These are phyloP conservation scores for Mesaphorura yosii DNA, from an alignment of 1,140 invertebrate genomes.

Conservation along the genomic window DNA sequence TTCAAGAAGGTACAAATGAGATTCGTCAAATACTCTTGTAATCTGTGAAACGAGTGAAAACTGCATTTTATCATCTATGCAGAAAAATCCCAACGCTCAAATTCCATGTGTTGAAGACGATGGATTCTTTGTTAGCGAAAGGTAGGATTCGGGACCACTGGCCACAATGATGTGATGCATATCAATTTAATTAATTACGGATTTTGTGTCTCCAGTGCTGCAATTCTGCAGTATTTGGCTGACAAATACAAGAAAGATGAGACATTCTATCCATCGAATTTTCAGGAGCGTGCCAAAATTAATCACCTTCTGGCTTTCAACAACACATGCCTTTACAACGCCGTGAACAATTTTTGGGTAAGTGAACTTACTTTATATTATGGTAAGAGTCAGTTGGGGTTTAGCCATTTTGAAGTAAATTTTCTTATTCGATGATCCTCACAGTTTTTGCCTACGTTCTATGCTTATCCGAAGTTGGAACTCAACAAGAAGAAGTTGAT, in stretches of 20 bases:
- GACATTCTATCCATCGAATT: conserved; percentile 54
- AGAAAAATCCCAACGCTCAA: conserved; percentile 67
- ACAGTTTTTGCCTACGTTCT: conserved; percentile 57
- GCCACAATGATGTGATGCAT: background rate
- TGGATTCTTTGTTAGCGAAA: conserved; percentile 57
- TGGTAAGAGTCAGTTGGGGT: no score
- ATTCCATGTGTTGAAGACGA: conserved; percentile 60
- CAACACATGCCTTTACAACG: conserved; percentile 56
- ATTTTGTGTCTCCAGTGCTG: conserved; percentile 42
- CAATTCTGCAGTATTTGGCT: conserved; percentile 61
- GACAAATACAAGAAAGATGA: conserved; percentile 54
- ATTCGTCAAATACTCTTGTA: no score
- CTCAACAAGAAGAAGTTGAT: conserved; percentile 51
- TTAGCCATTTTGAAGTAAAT: background rate
- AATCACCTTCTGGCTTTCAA: conserved; percentile 65
- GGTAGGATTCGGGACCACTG: conserved; percentile 33
- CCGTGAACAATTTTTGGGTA: conserved; percentile 52
- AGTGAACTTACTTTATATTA: conserved; percentile 30
- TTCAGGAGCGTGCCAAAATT: conserved; percentile 51
- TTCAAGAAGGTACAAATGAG: no score
- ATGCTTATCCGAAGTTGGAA: conserved; percentile 53
- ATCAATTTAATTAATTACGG: background rate
- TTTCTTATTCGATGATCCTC: conserved; percentile 11
- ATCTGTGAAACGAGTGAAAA: background rate
- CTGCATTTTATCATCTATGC: conserved; percentile 23